Conservation (phyloP, 2,888 invertebrate genomes). For the Nipponacmea schrenckii region DNA sequence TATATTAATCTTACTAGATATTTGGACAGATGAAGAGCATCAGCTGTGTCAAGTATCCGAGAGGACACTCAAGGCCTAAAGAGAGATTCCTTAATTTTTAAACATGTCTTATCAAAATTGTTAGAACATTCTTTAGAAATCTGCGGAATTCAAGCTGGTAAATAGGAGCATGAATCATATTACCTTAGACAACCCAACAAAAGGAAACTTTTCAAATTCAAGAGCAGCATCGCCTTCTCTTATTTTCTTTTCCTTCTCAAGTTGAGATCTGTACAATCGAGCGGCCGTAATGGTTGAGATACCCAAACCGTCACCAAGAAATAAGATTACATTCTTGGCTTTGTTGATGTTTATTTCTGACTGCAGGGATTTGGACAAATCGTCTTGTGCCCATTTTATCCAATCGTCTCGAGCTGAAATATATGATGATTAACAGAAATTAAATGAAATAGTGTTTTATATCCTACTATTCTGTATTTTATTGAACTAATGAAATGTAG, state of each 20-base stretch:
- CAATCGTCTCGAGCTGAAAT: slow-evolving; percentile 10
- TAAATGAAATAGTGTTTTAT: neutral
- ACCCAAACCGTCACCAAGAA: slow-evolving; percentile 90
- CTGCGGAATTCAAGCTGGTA: no score
- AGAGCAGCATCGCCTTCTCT: slow-evolving; percentile 78
- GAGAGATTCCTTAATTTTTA: no score
- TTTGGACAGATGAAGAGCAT: no score
- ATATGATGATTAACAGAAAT: neutral
- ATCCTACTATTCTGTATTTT: neutral
- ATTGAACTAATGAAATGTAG: no score
- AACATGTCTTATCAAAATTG: no score
- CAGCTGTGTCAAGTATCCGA: no score
- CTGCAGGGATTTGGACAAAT: slow-evolving; percentile 8
- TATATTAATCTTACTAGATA: no score
- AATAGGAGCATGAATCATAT: slow-evolving; percentile 16
- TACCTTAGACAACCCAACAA: slow-evolving; percentile 87
- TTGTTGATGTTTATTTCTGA: slow-evolving; percentile 21
- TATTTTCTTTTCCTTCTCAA: slow-evolving; percentile 49
- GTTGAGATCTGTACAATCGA: slow-evolving; percentile 78
- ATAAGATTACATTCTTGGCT: slow-evolving; percentile 85
- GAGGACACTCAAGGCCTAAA: no score
- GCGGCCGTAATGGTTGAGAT: slow-evolving; percentile 81
- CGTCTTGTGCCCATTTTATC: slow-evolving; percentile 15
- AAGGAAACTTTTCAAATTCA: slow-evolving; percentile 84
- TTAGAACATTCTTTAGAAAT: no score